Evolutionary conservation across 2,888 invertebrate genomes (phyloP).

Genomic region (Drosophila pseudotalamancana): DNA sequence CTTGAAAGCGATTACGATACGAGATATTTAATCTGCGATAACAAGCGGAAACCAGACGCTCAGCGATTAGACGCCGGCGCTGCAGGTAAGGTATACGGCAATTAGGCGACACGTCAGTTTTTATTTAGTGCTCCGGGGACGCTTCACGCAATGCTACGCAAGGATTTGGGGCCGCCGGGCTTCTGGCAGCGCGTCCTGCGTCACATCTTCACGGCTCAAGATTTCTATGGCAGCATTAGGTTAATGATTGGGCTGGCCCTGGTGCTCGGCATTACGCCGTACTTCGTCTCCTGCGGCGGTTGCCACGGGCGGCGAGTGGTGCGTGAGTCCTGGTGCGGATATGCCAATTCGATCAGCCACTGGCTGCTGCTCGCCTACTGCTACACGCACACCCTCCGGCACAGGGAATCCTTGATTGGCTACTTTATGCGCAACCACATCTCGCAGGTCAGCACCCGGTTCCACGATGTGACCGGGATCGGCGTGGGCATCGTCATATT

Average conservation of each 20-base stretch:
- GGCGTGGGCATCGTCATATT: conserved; percentile 44
- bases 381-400: conserved; percentile 31
- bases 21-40: conserved; percentile 46
- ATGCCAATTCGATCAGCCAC: conserved; percentile 58
- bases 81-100: conserved; percentile 11
- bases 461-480: conserved; percentile 55
- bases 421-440: conserved; percentile 57
- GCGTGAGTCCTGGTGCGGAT: conserved; percentile 55
- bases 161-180: conserved; percentile 2
- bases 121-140: conserved; percentile 20
- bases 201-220: conserved; percentile 30
- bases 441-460: conserved; percentile 41
- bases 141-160: conserved; percentile 33
- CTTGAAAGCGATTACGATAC: conserved; percentile 34
- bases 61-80: conserved; percentile 23
- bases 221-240: conserved; percentile 53
- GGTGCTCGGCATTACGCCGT: conserved; percentile 61
- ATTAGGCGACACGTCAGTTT: conserved; percentile 5
- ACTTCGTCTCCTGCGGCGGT: conserved; percentile 23
- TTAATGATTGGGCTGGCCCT: conserved; percentile 39
- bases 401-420: conserved; percentile 59
- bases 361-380: conserved; percentile 64
- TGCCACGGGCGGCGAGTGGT: conserved; percentile 21
- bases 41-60: conserved; percentile 9
- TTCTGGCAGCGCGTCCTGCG: conserved; percentile 18